Conservation (phyloP, 2,888 invertebrate species). For the Melipona beecheii region DNA sequence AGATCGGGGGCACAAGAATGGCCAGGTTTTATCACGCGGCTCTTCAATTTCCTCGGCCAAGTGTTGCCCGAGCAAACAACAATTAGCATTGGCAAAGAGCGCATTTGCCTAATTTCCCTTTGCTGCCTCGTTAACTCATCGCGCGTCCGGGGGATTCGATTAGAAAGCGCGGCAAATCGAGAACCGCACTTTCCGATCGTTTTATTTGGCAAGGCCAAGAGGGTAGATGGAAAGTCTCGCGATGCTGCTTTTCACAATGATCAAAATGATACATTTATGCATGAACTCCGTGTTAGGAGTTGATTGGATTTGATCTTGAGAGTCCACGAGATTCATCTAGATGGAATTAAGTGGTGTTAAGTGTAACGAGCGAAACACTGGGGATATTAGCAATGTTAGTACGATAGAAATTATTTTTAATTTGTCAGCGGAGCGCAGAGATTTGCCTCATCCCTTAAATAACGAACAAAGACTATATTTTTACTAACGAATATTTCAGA, state of each 20-base stretch:
- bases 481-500: too few relatives aligned
- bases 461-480: too few relatives aligned
- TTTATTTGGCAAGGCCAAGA: neutral
- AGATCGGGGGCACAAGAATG: conserved; percentile 19
- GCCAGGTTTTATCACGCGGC: conserved; percentile 13
- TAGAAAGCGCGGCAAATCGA: conserved; percentile 34
- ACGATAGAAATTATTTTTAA: too few relatives aligned
- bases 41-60: conserved; percentile 18
- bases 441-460: too few relatives aligned
- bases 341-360: neutral
- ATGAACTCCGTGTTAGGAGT: neutral
- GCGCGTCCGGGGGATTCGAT: conserved; percentile 48
- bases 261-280: neutral
- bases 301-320: neutral
- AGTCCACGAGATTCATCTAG: neutral
- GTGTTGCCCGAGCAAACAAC: conserved; percentile 69
- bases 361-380: neutral
- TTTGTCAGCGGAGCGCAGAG: too few relatives aligned
- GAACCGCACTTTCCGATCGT: conserved; percentile 3
- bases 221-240: too few relatives aligned
- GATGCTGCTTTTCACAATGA: neutral
- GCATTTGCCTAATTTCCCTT: conserved; percentile 73
- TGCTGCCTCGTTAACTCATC: conserved; percentile 56
- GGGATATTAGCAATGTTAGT: neutral
- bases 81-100: conserved; percentile 70